Base-by-base conservation (phyloP, 2,888 invertebrate species). In the Rhagophthalmus giganteus region DNA sequence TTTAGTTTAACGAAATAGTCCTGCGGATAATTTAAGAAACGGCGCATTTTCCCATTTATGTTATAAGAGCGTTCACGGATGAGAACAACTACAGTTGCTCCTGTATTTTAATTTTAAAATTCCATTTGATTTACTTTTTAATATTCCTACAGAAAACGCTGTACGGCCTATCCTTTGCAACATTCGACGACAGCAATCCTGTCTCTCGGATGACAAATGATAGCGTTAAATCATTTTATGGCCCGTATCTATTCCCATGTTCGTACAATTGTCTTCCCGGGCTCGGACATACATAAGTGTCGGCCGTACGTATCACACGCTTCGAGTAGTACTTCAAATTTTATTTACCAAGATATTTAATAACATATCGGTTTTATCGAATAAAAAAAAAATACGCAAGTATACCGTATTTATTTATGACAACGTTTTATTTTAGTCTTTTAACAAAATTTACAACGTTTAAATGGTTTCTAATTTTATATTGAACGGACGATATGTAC, bases 131-230 rank as follows among this genome's bases (percentile, higher is more conserved):
- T 47, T 41, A 37, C 28, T 45, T 41, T 35, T 28, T 37, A 30
- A 24, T 37, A 39, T 45, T 42, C 27, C 13, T 37, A 25, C 20
- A 20, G 9, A 15, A 35, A 38, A 44, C 38, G 39, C 28, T 38
- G 15, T 33, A 15, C 27, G 32, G 24, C 38, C 31, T 38, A 13
- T 40, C 30, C 40, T n/a, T 27, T 34, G 14, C 30, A 34, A 50
- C 45, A 52, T 50, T 55, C 44, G 55, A 52, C 57, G 56, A 51
- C 60, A 59, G 65, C 62, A 61, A 55, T 56, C 57, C 62, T 66
- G 68, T 68, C 68, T 59, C 55, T 53, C 48, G 60, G 60, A 69
- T 69, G 69, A 70, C 66, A 61, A 65, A 70, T 55, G 64, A 61
- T 60, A 39, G 60, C 54, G 53, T 66, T 70, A 69, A 69, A 70